Percentiles rank a stretch among this genome's conserved stretches.
phyloP scores from a whole-genome alignment of 2,888 invertebrate species.

The Drosophila dives region DNA sequence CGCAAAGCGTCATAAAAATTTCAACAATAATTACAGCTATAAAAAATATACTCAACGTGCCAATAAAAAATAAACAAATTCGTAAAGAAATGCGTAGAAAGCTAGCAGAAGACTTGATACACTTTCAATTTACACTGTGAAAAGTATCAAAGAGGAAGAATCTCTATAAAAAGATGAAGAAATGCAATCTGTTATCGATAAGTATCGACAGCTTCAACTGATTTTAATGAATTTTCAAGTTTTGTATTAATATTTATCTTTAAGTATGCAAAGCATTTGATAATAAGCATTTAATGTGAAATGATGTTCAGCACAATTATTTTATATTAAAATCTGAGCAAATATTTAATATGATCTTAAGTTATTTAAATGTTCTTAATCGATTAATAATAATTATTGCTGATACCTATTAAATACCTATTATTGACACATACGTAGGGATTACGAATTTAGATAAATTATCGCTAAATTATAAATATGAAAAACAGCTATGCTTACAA shows the following conservation, averaged over 20 bases:
- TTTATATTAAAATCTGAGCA: not conserved
- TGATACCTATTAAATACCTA: too few relatives aligned
- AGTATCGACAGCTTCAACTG: not conserved
- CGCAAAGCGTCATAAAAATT: slow-evolving; percentile 74
- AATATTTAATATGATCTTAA: not conserved
- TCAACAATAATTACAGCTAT: slow-evolving; percentile 75
- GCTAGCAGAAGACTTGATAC: slow-evolving; percentile 29
- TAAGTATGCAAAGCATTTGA: not conserved
- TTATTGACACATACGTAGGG: not conserved
- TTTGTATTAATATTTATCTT: not conserved
- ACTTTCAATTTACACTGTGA: not conserved
- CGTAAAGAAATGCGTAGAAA: slow-evolving; percentile 1
- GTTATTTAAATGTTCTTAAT: too few relatives aligned
- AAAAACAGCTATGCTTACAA: not conserved
- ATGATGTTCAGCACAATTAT: too few relatives aligned
- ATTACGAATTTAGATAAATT: not conserved
- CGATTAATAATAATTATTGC: too few relatives aligned
- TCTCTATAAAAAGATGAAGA: not conserved
- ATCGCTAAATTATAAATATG: not conserved
- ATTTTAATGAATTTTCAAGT: not conserved
- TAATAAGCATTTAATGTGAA: not conserved
- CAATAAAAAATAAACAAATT: slow-evolving; percentile 41
- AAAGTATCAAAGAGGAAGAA: not conserved
- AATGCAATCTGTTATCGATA: not conserved
- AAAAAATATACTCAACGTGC: slow-evolving; percentile 48